phyloP scores from a whole-genome alignment of 2,888 invertebrate species.

The Prosapia bicincta region DNA sequence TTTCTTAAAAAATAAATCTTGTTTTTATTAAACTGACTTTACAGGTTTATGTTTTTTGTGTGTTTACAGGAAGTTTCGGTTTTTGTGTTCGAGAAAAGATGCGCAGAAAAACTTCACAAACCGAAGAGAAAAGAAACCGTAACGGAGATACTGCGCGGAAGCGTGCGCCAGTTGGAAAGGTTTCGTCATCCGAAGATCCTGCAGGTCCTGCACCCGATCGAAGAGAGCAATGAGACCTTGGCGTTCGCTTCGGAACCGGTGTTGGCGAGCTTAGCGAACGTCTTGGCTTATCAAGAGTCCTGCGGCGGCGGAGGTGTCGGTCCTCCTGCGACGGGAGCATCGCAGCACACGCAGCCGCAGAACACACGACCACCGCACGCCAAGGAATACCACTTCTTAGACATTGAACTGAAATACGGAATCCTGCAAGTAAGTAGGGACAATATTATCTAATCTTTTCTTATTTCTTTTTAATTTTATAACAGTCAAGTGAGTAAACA shows the following conservation, averaged over 20 bases:
- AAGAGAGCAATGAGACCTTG: slow-evolving; percentile 81
- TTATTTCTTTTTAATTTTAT: no score
- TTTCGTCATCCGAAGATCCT: slow-evolving; percentile 83
- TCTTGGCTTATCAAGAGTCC: slow-evolving; percentile 73
- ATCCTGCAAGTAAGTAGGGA: slow-evolving; percentile 78
- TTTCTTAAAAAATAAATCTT: no score
- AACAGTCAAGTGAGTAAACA: no score
- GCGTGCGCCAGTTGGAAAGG: slow-evolving; percentile 74
- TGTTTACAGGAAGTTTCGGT: slow-evolving; percentile 85
- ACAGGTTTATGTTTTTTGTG: no score
- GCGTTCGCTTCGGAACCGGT: slow-evolving; percentile 95
- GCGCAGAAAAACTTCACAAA: slow-evolving; percentile 88
- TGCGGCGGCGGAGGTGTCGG: slow-evolving; percentile 46
- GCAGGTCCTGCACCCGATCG: slow-evolving; percentile 62
- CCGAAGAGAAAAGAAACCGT: slow-evolving; percentile 90
- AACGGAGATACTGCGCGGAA: slow-evolving; percentile 77
- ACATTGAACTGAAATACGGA: slow-evolving; percentile 91
- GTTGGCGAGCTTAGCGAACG: slow-evolving; percentile 83
- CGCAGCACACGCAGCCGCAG: slow-evolving; percentile 44
- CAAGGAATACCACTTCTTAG: slow-evolving; percentile 82
- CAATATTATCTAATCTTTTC: no score
- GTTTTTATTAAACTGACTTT: no score
- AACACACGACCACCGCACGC: slow-evolving; percentile 58
- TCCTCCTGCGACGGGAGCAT: slow-evolving; percentile 48
- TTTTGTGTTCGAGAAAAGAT: slow-evolving; percentile 89